Evolutionary conservation across 2,797 vertebrate genomes (phyloP), one percentile per base, ranked within the genome.

Genomic region (Denticeps clupeoides): DNA sequence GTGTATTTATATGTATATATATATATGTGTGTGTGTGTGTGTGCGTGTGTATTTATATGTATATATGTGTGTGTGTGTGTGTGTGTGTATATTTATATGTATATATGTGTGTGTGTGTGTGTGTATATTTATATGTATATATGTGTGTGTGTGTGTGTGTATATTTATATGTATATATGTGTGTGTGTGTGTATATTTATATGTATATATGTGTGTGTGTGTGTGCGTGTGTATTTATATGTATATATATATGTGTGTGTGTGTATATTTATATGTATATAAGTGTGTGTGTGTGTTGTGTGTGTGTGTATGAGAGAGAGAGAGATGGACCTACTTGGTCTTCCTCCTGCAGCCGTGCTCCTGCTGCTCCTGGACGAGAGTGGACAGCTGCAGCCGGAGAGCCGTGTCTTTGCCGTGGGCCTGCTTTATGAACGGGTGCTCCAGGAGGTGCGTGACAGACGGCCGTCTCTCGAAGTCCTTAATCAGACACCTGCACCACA

Each of bases 381-480:
- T 63, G 22, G 89, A 79, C 54, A 99, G 69, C 71, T 90, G 86
- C 56, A 82, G 81, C 22, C 74, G 77, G 31, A 95, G 81, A 2
- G 81, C 69, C 66, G 81, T 76, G 8, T 89, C 87, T 73, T 89
- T 93, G 50, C 82, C 87, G 1, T 89, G 87, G 27, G 81, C 83
- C 82, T 88, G 89, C 58, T 87, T 91, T 71, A 97, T 93, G 73
- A 97, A 97, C 0, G 93, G 92, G 55, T 99, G 93, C 68, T 97
- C 87, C 65, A 99, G 75, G 47, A 99, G 91, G 64, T 93, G 88
- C n/a, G 86, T 92, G 71, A 96, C 90, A 0, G 88, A 88, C 42
- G 95, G 92, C 46, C 95, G 88, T 11, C 81, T 82, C 76, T 99
- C 94, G 69, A 98, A 99, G 70, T 99, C 95, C 71, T 99, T 99